Evolutionary conservation across 2,113 vertebrate genomes (phyloP), one percentile per base, ranked within the genome.

Genomic region (Nerophis ophidion): DNA sequence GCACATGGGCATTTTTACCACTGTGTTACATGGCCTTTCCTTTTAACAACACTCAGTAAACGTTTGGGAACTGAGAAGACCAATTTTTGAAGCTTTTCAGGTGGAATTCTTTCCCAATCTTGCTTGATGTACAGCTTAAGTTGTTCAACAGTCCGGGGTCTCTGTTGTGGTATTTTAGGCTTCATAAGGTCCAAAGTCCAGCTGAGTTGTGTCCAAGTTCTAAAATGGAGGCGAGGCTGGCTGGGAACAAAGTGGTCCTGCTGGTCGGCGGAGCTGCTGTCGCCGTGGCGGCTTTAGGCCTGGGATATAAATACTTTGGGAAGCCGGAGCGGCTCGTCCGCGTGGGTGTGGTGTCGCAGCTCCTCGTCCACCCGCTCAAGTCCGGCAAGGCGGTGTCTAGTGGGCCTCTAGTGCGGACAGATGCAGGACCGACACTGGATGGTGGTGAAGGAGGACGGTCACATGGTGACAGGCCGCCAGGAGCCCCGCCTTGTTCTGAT

Each of bases 381-480:
- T 98, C 95, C 1, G 96, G 93, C 51, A 92, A 79, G 68, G 93
- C 91, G 1, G 50, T 91, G 65, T 42, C 84, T 77, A 1, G 9
- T 91, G 64, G 94, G 96, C 0, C 69, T 97, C 61, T 91, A 83
- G 80, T 79, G 76, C 9, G 94, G 93, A 3, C 84, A 90, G 0
- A 60, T 98, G 78, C 84, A 83, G 66, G 95, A 97, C 80, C 92
- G 96, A 71, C 93, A 95, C 68, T 99, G 95, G 95, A 72, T 96
- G 48, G 87, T 97, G 65, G 75, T 90, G 54, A 91, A 90, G 1
- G 93, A 95, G 50, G 92, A 93, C 2, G 93, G 95, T 8, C 87
- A 91, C 54, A 93, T 93, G 90, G 86, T 95, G 42, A 95, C 96
- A 0, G 95, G 85, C 47, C 86, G 94, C n/a, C 93, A 96, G 81